These are phyloP conservation scores for Parauchenoglanis punctatus DNA, from an alignment of 2,797 vertebrate species.

Conservation along the genomic window DNA sequence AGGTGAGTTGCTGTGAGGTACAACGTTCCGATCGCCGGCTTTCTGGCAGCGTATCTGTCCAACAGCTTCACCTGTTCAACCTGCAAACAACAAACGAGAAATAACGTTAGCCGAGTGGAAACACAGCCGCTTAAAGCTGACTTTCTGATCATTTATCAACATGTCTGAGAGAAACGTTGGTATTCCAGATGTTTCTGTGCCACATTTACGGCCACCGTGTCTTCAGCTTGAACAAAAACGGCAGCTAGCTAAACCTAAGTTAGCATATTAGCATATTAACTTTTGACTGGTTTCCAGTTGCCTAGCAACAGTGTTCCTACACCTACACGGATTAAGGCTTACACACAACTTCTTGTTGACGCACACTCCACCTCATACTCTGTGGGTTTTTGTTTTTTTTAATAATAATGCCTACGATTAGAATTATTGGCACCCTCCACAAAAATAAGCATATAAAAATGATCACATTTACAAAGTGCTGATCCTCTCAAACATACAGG, in stretches of 20 bases:
- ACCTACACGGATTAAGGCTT: not conserved
- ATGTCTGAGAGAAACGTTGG: not conserved
- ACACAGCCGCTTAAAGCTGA: not conserved
- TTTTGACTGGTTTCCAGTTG: not conserved
- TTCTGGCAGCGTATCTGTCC: slow-evolving; percentile 73
- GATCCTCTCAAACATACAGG: not conserved
- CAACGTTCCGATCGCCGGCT: slow-evolving; percentile 72
- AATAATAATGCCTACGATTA: not conserved
- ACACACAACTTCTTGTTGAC: not conserved
- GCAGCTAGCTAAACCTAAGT: not conserved
- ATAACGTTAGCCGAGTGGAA: not conserved
- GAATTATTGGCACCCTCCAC: not conserved
- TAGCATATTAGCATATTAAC: not conserved
- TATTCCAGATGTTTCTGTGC: not conserved
- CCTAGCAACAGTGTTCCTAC: not conserved
- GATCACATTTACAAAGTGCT: not conserved
- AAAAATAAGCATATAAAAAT: not conserved
- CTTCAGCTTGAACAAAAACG: not conserved
- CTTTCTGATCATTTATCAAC: not conserved
- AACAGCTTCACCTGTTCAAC: slow-evolving; percentile 80
- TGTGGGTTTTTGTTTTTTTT: not conserved
- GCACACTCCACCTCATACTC: not conserved
- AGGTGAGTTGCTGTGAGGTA: slow-evolving; percentile 83
- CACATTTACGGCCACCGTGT: not conserved
- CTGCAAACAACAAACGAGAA: slow-evolving; percentile 57